Evolutionary conservation across 1,140 invertebrate species (phyloP).

Genomic region (Bombus haemorrhoidalis): DNA sequence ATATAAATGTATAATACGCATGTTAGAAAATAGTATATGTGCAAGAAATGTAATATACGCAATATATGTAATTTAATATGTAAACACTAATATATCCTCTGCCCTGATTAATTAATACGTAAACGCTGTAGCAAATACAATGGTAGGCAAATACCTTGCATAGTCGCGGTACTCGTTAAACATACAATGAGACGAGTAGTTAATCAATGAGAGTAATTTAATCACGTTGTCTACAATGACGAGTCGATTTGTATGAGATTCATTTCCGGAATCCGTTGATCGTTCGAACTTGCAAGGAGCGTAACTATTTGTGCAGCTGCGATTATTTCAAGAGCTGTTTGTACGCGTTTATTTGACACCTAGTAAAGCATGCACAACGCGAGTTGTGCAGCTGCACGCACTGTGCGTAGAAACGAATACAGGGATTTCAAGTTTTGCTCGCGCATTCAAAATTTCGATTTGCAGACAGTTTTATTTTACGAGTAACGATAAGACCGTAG

Average conservation of each 20-base stretch:
- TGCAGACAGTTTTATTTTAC: neutral
- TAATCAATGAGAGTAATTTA: neutral
- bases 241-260: neutral
- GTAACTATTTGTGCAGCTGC: slow-evolving; percentile 15
- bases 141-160: too few relatives aligned
- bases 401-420: neutral
- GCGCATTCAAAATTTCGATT: slow-evolving; percentile 59
- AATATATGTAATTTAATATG: too few relatives aligned
- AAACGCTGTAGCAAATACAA: too few relatives aligned
- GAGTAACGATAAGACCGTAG: neutral
- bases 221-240: neutral
- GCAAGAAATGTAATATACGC: too few relatives aligned
- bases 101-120: too few relatives aligned
- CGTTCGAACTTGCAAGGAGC: neutral
- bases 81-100: too few relatives aligned
- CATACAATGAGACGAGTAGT: neutral
- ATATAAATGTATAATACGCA: too few relatives aligned
- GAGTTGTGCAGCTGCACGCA: neutral
- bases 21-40: too few relatives aligned
- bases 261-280: neutral
- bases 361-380: neutral
- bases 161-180: neutral
- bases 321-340: slow-evolving; percentile 42
- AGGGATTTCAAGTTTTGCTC: slow-evolving; percentile 53
- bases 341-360: slow-evolving; percentile 29